Evolutionary conservation across 1,140 invertebrate genomes (phyloP).

Genomic region (Grapholita molesta): DNA sequence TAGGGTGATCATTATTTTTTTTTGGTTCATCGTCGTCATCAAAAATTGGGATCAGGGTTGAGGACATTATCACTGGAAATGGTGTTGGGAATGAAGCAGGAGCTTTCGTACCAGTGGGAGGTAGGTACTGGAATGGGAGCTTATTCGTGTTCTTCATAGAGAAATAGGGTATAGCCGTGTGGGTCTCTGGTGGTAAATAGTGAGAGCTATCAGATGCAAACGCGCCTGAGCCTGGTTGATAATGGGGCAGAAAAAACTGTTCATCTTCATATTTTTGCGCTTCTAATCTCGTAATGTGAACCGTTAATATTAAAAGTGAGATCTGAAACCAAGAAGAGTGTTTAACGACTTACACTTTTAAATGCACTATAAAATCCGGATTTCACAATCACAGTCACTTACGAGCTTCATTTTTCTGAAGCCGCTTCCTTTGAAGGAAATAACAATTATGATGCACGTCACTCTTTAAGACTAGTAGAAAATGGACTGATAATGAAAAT

Average conservation of each 20-base stretch:
- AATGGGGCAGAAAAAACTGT: conserved; percentile 55
- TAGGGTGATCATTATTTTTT: conserved; percentile 33
- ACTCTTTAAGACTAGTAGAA: conserved; percentile 57
- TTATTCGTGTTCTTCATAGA: conserved; percentile 53
- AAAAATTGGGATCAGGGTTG: conserved; percentile 39
- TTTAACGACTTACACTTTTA: conserved; percentile 18
- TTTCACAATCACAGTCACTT: conserved; percentile 50
- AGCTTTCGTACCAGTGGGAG: conserved; percentile 49
- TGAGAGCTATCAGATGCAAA: conserved; percentile 55
- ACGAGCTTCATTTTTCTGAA: conserved; percentile 71
- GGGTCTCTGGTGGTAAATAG: conserved; percentile 60
- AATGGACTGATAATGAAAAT: conserved; percentile 74
- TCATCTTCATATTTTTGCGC: conserved; percentile 36
- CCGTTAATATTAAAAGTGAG: conserved; percentile 38
- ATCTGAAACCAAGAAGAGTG: conserved; percentile 53
- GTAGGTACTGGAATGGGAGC: conserved; percentile 52
- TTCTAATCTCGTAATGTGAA: conserved; percentile 30
- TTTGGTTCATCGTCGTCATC: conserved; percentile 39
- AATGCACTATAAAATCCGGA: neutral
- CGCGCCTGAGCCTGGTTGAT: conserved; percentile 42
- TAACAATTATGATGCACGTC: conserved; percentile 44
- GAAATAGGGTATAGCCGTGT: conserved; percentile 59
- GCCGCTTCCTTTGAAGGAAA: conserved; percentile 31
- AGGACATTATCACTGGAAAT: conserved; percentile 49
- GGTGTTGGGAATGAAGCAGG: conserved; percentile 48